Evolutionary conservation across 2,113 vertebrate species (phyloP), one percentile per base, ranked within the genome.

Genomic region (Anolis sagrei): DNA sequence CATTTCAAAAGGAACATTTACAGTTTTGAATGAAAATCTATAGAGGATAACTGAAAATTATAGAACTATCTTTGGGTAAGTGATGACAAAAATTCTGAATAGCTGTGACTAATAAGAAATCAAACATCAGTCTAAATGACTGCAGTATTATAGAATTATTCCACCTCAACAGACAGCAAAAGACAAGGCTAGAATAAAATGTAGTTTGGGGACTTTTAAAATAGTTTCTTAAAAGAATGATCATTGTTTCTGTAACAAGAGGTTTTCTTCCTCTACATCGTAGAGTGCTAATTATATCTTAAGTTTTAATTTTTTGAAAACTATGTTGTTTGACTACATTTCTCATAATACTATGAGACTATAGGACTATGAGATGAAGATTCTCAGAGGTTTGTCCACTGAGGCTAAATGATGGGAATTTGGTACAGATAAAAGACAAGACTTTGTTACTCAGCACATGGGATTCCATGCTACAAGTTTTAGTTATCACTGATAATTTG

Each of bases 31-130:
- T 32, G 25, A 74, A 75, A 49, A 34, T 62, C 13, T 23, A 68
- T 7, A 32, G 54, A 27, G 5, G 16, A 19, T 74, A 36, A 51
- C 4, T 34, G 54, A 34, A 81, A 68, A 36, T 68, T 66, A 13
- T 13, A 29, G 23, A 54, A 86, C 19, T 16, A 34, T 80, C 51
- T 70, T n/a, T 85, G 72, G 81, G 83, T 10, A 27, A 87, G 73
- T 0, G n/a, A 3, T 11, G 72, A 51, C 16, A 51, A 73, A 81
- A 4, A 76, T 73, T 16, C 64, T 1, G 0, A 39, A 86, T 18
- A 32, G 79, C 81, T 73, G 36, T 25, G 69, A 2, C 14, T 80
- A 62, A 39, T 49, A 32, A 54, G 19, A 25, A 75, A 73, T 49
- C 9, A 79, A 8, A 44, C 49, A 85, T 69, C 76, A 86, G 34